Evolutionary conservation across 1,140 invertebrate genomes (phyloP), one percentile per base, ranked within the genome.

Genomic region (Oryctes rhinoceros): DNA sequence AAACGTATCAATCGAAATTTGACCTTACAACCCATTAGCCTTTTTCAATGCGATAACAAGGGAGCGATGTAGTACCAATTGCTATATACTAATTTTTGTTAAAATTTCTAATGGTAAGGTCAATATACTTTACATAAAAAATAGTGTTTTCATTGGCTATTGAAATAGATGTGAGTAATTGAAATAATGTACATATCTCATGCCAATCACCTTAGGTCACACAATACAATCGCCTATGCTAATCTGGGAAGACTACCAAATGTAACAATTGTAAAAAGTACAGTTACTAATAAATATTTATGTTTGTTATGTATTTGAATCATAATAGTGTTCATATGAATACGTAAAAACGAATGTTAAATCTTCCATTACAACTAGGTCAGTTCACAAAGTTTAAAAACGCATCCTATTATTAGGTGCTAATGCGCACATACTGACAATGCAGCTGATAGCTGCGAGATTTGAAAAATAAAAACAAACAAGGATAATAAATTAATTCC

Each of bases 251-350:
- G 11, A 15, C 7, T 71, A 37, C 35, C 24, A 24, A 24, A 71
- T 71, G 65, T 24, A 37, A 24, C 9, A 24, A 71, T 24, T 24
- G 24, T 24, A 71, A 37, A 71, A 71, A 71, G 24, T 15, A 71
- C 35, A 37, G 18, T 24, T 71, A 3, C 20, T 71, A 24, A 71
- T 71, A 71, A 71, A 71, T 71, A 71, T 71, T 71, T 35, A 71
- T 71, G 24, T 71, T 71, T 30, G 20, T 24, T 44, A 44, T 44
- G 20, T 71, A 71, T 71, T 71, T 71, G 24, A 71, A 71, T 71
- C 11, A 71, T 30, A 71, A 71, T 71, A 35, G 65, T 15, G 7
- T 37, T 11, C 5, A 5, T 10, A 37, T 3, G 10, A 71, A 71
- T 13, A 24, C 10, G 13, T 62, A 62, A 62, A 62, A 24, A 71